Evolutionary conservation across 2,888 invertebrate genomes (phyloP).

Genomic region (Clitarchus hookeri): DNA sequence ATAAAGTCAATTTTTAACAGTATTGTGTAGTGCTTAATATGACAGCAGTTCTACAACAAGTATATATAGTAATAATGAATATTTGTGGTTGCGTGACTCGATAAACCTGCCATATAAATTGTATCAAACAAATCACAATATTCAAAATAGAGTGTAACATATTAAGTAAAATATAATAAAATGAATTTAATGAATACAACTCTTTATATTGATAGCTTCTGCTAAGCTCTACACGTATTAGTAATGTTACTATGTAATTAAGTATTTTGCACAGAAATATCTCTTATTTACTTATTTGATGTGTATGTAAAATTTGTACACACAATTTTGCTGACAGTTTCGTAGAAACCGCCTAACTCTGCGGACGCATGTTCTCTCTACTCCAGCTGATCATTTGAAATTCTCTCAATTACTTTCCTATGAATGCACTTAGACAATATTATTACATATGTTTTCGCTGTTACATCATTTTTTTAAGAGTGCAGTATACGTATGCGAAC

Average conservation of each 20-base stretch:
- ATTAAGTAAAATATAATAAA: no score
- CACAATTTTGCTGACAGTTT: background rate
- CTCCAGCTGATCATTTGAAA: background rate
- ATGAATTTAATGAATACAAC: no score
- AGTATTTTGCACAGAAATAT: background rate
- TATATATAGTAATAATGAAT: no score
- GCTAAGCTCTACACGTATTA: no score
- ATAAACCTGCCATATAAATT: no score
- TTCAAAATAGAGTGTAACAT: no score
- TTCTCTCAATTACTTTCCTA: background rate
- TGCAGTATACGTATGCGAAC: background rate
- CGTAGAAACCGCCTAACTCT: background rate
- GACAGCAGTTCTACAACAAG: no score
- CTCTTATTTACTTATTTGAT: background rate
- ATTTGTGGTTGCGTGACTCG: no score
- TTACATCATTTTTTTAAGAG: background rate
- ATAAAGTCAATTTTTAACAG: no score
- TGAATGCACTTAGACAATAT: background rate
- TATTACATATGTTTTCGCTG: background rate
- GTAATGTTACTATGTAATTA: background rate
- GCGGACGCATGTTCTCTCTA: background rate
- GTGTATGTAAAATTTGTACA: conserved; percentile 1
- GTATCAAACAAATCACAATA: no score
- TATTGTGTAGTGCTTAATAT: no score
- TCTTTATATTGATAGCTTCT: no score